These are phyloP conservation scores for Micrastur ruficollis DNA, from an alignment of 2,797 vertebrate species.

Conservation along the genomic window DNA sequence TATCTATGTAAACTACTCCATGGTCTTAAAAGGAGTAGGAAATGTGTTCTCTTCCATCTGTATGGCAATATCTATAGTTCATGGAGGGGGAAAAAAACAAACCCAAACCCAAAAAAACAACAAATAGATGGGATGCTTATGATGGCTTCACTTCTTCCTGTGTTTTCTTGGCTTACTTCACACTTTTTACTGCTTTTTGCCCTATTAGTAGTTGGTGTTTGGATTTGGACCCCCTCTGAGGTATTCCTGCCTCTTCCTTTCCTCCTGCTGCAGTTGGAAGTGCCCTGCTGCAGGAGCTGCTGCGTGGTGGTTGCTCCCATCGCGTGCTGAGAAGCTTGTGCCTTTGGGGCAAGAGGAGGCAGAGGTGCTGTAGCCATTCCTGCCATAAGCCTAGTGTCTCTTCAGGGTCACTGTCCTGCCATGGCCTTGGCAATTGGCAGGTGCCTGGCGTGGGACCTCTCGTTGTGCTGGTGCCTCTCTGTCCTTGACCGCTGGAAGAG, in stretches of 20 bases:
- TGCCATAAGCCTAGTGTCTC: neutral
- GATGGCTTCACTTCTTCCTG: neutral
- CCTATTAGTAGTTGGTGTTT: neutral
- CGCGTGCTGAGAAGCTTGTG: accelerated
- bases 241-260: neutral
- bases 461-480: neutral
- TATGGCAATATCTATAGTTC: neutral
- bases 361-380: neutral
- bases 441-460: neutral
- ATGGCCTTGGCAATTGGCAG: neutral
- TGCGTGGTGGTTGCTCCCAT: accelerated
- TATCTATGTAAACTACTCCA: neutral
- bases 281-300: neutral
- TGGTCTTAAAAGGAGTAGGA: neutral
- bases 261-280: neutral
- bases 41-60: neutral
- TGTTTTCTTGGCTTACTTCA: neutral
- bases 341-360: neutral
- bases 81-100: too few species aligned
- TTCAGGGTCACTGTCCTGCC: neutral
- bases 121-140: neutral
- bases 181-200: neutral
- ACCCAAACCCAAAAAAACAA: too few species aligned
- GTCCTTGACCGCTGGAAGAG: neutral
- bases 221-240: neutral